Evolutionary conservation across 2,888 invertebrate species (phyloP).

Genomic region (Nomada fucata): DNA sequence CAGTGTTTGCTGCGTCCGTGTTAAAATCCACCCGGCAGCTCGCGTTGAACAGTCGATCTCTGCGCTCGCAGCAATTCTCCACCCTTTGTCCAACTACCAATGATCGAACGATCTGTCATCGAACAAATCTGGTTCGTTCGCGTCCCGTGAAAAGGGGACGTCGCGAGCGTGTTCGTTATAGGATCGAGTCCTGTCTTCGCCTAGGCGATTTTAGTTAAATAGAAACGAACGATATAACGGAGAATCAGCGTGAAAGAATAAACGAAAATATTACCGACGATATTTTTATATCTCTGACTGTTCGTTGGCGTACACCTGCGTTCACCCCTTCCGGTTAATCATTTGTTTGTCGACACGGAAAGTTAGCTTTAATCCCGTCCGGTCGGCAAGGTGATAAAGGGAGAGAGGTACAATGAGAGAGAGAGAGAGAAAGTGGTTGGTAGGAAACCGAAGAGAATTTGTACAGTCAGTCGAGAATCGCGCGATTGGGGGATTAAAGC

Average conservation of each 20-base stretch:
- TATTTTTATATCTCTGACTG: conserved; percentile 63
- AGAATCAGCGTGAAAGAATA: conserved; percentile 34
- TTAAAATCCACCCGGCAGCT: not conserved
- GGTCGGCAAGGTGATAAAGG: not conserved
- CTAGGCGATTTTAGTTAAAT: conserved; percentile 43
- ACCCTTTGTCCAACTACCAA: not conserved
- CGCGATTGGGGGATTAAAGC: conserved; percentile 46
- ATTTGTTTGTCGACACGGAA: conserved; percentile 45
- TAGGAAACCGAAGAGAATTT: not conserved
- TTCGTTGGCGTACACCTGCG: conserved; percentile 42
- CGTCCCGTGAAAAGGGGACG: conserved; percentile 16
- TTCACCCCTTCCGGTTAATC: conserved; percentile 30
- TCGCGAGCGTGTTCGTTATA: conserved; percentile 34
- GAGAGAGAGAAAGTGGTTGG: not conserved
- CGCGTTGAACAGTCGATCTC: conserved; percentile 1
- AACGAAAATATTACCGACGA: conserved; percentile 30
- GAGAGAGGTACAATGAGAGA: not conserved
- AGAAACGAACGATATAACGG: conserved; percentile 14
- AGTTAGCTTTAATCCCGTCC: conserved; percentile 41
- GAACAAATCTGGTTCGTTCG: conserved; percentile 6
- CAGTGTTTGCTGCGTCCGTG: not conserved
- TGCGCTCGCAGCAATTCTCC: no score
- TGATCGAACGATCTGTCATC: conserved; percentile 37
- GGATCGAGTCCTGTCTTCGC: conserved; percentile 28
- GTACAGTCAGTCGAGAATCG: conserved; percentile 41